phyloP scores from a whole-genome alignment of 2,888 invertebrate genomes.

The Nipponacmea schrenckii region DNA sequence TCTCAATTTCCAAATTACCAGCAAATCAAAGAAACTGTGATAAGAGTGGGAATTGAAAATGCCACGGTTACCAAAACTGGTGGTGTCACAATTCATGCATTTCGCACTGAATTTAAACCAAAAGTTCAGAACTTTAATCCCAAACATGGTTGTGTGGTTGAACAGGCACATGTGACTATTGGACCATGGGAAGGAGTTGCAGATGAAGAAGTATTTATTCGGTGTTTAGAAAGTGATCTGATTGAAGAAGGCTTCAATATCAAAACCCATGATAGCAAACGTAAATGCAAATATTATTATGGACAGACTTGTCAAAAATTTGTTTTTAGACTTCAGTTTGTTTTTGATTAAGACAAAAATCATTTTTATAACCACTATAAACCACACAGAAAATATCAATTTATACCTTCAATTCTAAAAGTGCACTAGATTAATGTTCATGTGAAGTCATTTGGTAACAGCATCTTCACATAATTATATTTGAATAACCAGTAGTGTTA shows the following conservation, averaged over 20 bases:
- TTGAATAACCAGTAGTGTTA: too few relatives aligned
- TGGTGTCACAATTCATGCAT: slow-evolving; percentile 58
- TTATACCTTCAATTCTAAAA: too few relatives aligned
- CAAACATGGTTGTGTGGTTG: slow-evolving; percentile 60
- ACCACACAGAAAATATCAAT: too few relatives aligned
- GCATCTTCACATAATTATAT: too few relatives aligned
- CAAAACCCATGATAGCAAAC: slow-evolving; percentile 55
- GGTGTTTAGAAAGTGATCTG: slow-evolving; percentile 58
- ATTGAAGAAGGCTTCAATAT: slow-evolving; percentile 59
- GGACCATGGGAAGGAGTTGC: slow-evolving; percentile 61
- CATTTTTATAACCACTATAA: too few relatives aligned
- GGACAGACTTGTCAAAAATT: slow-evolving; percentile 63
- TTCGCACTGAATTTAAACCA: slow-evolving; percentile 56
- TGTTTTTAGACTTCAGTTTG: slow-evolving; percentile 51
- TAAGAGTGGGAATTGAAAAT: slow-evolving; percentile 57
- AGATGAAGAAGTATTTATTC: slow-evolving; percentile 60
- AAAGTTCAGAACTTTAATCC: slow-evolving; percentile 56
- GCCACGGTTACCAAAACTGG: slow-evolving; percentile 54
- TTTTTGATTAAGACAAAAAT: slow-evolving; percentile 37
- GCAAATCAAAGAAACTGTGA: slow-evolving; percentile 50
- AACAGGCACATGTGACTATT: slow-evolving; percentile 55
- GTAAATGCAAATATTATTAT: slow-evolving; percentile 62
- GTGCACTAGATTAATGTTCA: too few relatives aligned
- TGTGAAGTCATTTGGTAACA: too few relatives aligned
- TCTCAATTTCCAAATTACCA: slow-evolving; percentile 61